phyloP scores from a whole-genome alignment of 1,140 invertebrate genomes.

The Lamellibrachia luymesi region DNA sequence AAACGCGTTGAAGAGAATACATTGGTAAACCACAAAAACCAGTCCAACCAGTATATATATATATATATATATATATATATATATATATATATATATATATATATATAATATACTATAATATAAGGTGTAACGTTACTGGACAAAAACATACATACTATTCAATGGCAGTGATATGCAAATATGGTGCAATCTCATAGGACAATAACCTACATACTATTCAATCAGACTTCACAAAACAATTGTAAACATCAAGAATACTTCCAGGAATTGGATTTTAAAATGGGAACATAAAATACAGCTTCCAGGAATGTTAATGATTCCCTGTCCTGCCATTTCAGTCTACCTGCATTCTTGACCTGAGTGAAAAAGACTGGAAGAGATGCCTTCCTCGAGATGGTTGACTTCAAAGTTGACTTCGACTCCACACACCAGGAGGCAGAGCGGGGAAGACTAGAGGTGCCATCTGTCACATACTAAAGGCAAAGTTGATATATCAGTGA shows the following conservation, averaged over 20 bases:
- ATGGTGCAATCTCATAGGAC: neutral
- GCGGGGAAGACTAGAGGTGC: neutral
- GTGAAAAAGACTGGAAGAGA: neutral
- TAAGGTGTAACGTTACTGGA: too few relatives aligned
- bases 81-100: too few relatives aligned
- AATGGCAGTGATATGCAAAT: too few relatives aligned
- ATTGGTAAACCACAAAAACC: too few relatives aligned
- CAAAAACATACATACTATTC: too few relatives aligned
- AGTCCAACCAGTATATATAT: too few relatives aligned
- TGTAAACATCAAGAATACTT: neutral
- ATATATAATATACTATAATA: too few relatives aligned
- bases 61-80: too few relatives aligned
- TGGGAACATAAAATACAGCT: neutral
- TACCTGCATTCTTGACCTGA: neutral
- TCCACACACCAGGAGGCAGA: neutral
- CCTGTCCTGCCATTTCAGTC: neutral
- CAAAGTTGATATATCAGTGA: neutral
- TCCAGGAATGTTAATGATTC: neutral
- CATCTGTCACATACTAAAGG: neutral
- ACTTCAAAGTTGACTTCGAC: neutral
- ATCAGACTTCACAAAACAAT: neutral
- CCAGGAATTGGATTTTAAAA: neutral
- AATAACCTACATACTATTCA: neutral
- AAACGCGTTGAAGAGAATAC: too few relatives aligned
- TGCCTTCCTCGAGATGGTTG: neutral